Evolutionary conservation across 2,797 vertebrate genomes (phyloP), one percentile per base, ranked within the genome.

Genomic region (Diplodus puntazzo): DNA sequence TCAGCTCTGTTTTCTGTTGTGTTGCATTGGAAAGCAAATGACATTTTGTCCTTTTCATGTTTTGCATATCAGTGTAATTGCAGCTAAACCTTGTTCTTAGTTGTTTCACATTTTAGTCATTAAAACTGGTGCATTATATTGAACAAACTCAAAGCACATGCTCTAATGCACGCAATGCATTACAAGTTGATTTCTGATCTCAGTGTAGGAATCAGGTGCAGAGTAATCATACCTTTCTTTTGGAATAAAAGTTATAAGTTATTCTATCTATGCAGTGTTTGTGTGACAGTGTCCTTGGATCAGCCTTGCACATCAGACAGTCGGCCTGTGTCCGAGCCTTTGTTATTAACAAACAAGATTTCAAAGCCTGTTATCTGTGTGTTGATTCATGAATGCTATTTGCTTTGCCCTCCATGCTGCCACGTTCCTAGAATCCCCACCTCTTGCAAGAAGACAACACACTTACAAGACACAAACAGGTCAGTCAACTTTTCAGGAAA

Each of bases 361-460:
- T 90, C 69, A 89, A 88, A 91, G 85, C 79, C 77, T 89, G 85
- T 89, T 87, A 84, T 81, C 79, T 77, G 39, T 79, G 73, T 81
- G 78, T 89, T 71, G 73, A 80, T 85, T 89, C 65, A 50, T 61
- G 52, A 58, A 77, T 65, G 68, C 49, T 62, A 52, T 77, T 83
- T 73, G 64, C 42, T 79, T 79, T 82, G 72, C 76, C 53, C 84
- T 77, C 70, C 27, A 42, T 62, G 52, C 80, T 48, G 73, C 49
- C 60, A 75, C 75, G 69, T 84, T 75, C 45, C 34, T 76, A 42
- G 66, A 86, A 61, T 50, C 55, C 57, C 48, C 25, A 34, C 39
- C 66, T 18, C 59, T 10, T 21, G 5, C 18, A 45, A 23, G 21
- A 55, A 60, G 6, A 65, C 8, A 25, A n/a, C 34, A 20, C 0